Base-by-base conservation (phyloP, 2,888 invertebrate genomes). In the Bombylius major region DNA sequence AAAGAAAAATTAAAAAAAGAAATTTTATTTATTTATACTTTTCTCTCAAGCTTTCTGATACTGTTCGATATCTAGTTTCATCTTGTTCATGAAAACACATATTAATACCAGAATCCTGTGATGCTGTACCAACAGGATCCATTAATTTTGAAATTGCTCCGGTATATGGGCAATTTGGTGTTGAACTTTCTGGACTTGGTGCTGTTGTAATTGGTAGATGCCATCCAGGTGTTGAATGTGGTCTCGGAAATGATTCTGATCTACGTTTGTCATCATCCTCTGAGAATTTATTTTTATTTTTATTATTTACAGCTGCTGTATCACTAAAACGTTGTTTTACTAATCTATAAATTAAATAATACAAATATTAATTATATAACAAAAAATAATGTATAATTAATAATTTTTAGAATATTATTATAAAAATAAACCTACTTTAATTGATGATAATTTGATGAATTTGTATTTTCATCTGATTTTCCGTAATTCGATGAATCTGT, bases 101-200 rank as follows among this genome's bases (percentile, higher is more conserved):
- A 67, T 87, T 87, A 56, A 87, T 87, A 1, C 87, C 87, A 64
- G 86, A 87, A 67, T 87, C 87, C 69, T 86, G 86, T 6, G 86
- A 86, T 65, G 86, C 57, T 53, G 60, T 60, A 31, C 59, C 58
- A 61, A 77, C 78, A 42, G 79, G 76, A 67, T 80, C 81, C 45
- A 73, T 69, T 8, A 81, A 23, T 58, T 66, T 68, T 4, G 65
- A 64, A 32, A 62, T 62, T 44, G 66, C 59, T 32, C 65, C 65
- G 7, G 63, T 64, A 49, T 62, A 62, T 14, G 60, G 61, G 47
- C 60, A 61, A 36, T 54, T 55, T 46, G 60, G 60, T 45, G 62
- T 61, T 14, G 62, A 62, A 51, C 51, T 60, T 58, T 62, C 62
- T 11, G 60, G 61, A 57, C 58, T 60, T 47, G 58, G 49, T 9